These are phyloP conservation scores for Heteractis magnifica DNA, from an alignment of 92 coral and sea anemone species.

Conservation along the genomic window DNA sequence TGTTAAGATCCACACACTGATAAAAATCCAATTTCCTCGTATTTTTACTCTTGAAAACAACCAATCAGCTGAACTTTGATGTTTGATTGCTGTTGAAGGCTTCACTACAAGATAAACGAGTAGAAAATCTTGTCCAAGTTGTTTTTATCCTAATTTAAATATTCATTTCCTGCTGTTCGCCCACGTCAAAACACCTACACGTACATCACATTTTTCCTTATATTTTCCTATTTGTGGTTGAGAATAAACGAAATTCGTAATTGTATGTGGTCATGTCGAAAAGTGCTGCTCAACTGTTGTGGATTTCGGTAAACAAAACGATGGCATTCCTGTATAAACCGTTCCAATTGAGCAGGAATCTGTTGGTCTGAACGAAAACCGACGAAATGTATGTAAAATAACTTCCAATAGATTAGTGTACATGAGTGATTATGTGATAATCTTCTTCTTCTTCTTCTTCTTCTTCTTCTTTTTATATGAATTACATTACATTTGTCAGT, in stretches of 20 bases:
- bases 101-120: background rate
- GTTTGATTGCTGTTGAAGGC: background rate
- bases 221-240: background rate
- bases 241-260: background rate
- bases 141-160: background rate
- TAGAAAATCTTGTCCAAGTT: background rate
- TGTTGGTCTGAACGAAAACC: background rate
- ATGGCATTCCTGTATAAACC: background rate
- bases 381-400: background rate
- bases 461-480: background rate
- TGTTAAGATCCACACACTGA: background rate
- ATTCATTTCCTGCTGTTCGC: background rate
- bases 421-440: background rate
- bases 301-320: background rate
- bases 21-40: conserved; percentile 3
- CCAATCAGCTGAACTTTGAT: background rate
- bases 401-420: background rate
- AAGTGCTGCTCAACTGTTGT: background rate
- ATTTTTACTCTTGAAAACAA: background rate
- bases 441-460: background rate
- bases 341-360: background rate
- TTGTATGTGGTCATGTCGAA: background rate
- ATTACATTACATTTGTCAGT: no score
- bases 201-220: background rate
- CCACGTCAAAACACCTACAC: conserved; percentile 9